Conservation (phyloP, 2,888 invertebrate species). For the Trimorus sp. region DNA sequence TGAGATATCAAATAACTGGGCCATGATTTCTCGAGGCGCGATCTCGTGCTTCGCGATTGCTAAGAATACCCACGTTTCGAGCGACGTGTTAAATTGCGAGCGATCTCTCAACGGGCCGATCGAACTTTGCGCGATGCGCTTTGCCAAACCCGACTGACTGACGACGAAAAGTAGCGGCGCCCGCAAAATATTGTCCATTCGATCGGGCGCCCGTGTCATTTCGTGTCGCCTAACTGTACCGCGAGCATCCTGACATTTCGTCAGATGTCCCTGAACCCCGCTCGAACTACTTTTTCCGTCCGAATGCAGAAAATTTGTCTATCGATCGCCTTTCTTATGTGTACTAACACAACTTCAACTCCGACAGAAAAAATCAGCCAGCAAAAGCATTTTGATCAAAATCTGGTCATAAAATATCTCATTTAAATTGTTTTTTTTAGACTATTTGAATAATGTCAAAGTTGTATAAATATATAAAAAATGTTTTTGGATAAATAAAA, state of each 20-base stretch:
- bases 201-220: neutral
- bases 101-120: slow-evolving; percentile 45
- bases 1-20: slow-evolving; percentile 48
- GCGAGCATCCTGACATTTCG: neutral
- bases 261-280: too few relatives aligned
- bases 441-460: too few relatives aligned
- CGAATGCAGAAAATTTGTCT: too few relatives aligned
- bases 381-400: too few relatives aligned
- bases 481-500: too few relatives aligned
- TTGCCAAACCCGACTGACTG: slow-evolving; percentile 24
- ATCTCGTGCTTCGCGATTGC: slow-evolving; percentile 33
- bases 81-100: slow-evolving; percentile 47
- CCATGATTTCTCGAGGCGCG: slow-evolving; percentile 46
- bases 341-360: too few relatives aligned
- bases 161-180: neutral
- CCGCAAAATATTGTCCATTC: slow-evolving; percentile 27
- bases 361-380: too few relatives aligned
- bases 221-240: neutral
- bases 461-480: too few relatives aligned
- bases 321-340: too few relatives aligned
- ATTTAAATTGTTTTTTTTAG: too few relatives aligned
- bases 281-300: neutral
- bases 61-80: slow-evolving; percentile 41
- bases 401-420: too few relatives aligned
- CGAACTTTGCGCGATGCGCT: slow-evolving; percentile 10